Percentiles rank a stretch among this genome's conserved stretches.
Conservation (phyloP, 2,797 vertebrate species). For the Poecilia velifera region DNA sequence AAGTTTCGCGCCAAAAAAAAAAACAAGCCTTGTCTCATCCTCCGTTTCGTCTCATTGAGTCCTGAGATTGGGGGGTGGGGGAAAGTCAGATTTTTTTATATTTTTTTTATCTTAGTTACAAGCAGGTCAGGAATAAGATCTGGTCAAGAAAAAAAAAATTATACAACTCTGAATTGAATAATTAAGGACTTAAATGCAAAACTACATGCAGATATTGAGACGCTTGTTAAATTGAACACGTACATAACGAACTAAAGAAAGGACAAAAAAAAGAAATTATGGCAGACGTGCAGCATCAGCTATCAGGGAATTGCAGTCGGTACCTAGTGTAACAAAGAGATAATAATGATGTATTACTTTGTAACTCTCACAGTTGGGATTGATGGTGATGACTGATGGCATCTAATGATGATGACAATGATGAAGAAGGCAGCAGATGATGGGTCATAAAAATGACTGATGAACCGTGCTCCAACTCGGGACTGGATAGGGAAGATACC, state of each 20-base stretch:
- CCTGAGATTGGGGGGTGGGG: background rate
- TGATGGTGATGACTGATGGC: constrained; percentile 77
- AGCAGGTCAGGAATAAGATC: background rate
- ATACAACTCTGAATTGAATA: background rate
- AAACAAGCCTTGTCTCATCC: background rate
- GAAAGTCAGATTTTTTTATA: background rate
- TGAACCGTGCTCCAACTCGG: constrained; percentile 61
- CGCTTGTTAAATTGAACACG: constrained; percentile 1
- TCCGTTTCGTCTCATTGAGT: background rate
- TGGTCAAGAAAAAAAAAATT: background rate
- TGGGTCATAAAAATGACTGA: constrained; percentile 78
- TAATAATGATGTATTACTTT: constrained; percentile 77
- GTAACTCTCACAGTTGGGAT: constrained; percentile 66
- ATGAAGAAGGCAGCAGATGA: constrained; percentile 76
- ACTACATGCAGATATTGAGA: background rate
- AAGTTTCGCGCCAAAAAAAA: background rate
- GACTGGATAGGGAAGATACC: constrained; percentile 51
- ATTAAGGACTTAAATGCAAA: background rate
- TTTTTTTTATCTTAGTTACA: background rate
- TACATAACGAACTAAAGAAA: constrained; percentile 23
- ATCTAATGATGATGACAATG: constrained; percentile 79
- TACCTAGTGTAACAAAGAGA: constrained; percentile 70
- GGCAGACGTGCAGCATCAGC: constrained; percentile 39
- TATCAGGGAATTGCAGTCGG: constrained; percentile 39
- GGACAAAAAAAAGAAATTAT: constrained; percentile 10